Percentiles rank a stretch among this genome's conserved stretches.
Conservation (phyloP, 2,113 vertebrate species). For the Neolamprologus modestus region DNA sequence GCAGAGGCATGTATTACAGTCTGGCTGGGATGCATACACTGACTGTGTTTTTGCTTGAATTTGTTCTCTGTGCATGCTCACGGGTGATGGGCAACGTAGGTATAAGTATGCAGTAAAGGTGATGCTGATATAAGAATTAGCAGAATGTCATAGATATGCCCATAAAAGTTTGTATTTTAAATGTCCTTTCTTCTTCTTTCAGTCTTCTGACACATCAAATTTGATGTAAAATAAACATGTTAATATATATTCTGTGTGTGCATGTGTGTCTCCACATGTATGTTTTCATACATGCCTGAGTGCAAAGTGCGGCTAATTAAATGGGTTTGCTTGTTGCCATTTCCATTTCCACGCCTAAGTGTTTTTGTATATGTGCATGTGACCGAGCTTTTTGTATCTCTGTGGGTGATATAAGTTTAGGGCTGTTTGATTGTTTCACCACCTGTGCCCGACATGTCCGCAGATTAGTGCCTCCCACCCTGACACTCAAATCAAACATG, state of each 20-base stretch:
- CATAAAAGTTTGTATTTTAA: fast-evolving
- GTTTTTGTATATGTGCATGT: neutral
- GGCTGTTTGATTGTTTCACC: slow-evolving; percentile 74
- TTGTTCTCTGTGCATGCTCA: neutral
- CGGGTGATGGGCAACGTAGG: neutral
- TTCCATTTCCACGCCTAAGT: neutral
- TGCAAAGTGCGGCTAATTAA: neutral
- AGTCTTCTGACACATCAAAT: neutral
- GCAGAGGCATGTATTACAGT: neutral
- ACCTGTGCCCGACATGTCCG: slow-evolving; percentile 67
- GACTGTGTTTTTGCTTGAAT: neutral
- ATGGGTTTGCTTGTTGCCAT: neutral
- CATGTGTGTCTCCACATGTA: neutral
- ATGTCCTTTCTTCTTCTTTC: neutral
- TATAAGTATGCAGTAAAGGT: neutral
- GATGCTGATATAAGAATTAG: neutral
- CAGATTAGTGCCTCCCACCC: slow-evolving; percentile 66
- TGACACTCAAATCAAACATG: slow-evolving; percentile 60
- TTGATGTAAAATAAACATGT: fast-evolving
- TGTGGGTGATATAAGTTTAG: neutral
- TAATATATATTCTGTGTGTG: neutral
- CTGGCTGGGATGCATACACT: neutral
- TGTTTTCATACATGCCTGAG: neutral
- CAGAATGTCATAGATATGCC: neutral
- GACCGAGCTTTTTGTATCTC: neutral